Conservation (phyloP, 2,888 invertebrate species). For the Brachynemurus nebulosus region DNA sequence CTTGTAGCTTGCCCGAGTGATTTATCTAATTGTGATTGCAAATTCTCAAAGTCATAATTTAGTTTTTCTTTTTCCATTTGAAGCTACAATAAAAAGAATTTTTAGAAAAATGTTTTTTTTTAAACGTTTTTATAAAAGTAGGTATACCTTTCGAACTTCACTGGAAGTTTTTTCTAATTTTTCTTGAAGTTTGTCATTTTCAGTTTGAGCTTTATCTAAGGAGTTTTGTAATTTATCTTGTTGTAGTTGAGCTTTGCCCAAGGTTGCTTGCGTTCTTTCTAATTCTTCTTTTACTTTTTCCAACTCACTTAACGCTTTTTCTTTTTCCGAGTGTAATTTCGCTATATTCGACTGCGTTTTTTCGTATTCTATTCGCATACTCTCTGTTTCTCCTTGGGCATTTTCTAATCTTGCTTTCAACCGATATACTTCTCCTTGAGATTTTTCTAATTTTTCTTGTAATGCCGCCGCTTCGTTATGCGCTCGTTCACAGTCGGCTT, state of each 20-base stretch:
- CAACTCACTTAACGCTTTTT: conserved; percentile 69
- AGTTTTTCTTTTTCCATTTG: conserved; percentile 86
- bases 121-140: too few species aligned
- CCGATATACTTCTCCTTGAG: conserved; percentile 88
- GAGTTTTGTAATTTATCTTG: conserved; percentile 83
- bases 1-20: conserved; percentile 74
- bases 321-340: conserved; percentile 75
- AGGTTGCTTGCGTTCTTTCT: conserved; percentile 75
- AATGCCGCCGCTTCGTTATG: conserved; percentile 68
- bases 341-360: conserved; percentile 70
- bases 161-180: conserved; percentile 68
- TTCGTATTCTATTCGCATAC: conserved; percentile 84
- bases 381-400: conserved; percentile 88
- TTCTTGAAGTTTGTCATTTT: conserved; percentile 81
- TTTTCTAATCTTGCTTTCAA: conserved; percentile 88
- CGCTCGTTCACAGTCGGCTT: conserved; percentile 80
- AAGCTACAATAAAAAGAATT: too few species aligned
- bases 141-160: conserved; percentile 73
- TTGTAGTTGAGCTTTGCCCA: conserved; percentile 82
- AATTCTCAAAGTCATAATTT: conserved; percentile 78
- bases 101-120: too few species aligned
- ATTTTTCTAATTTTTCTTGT: conserved; percentile 87
- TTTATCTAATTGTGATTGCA: conserved; percentile 84
- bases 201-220: conserved; percentile 79
- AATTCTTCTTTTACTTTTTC: conserved; percentile 80